Percentiles rank a stretch among this genome's conserved stretches.
These are phyloP conservation scores for Apomyelois bistriatella DNA, from an alignment of 2,888 invertebrate genomes.

Conservation along the genomic window DNA sequence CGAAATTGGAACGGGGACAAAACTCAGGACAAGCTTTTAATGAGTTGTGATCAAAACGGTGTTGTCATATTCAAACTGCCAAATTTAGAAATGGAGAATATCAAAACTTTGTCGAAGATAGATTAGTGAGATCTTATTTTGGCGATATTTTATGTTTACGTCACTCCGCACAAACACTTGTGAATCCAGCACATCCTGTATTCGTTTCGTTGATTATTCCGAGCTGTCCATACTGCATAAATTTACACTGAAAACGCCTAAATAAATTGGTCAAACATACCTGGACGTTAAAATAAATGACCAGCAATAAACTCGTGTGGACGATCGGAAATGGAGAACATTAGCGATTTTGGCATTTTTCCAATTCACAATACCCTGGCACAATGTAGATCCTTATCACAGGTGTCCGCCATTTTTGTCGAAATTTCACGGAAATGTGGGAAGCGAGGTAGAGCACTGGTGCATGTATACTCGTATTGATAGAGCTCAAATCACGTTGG, in stretches of 20 bases:
- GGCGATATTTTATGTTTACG: constrained; percentile 25
- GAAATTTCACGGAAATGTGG: neutral
- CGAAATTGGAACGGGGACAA: constrained; percentile 15
- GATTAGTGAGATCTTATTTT: constrained; percentile 59
- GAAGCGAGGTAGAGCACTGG: too few relatives aligned
- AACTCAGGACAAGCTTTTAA: constrained; percentile 13
- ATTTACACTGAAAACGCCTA: constrained; percentile 12
- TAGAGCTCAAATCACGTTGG: too few relatives aligned
- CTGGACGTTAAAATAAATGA: constrained; percentile 21
- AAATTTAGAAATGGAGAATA: neutral
- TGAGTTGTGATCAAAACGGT: constrained; percentile 10
- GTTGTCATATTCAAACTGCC: neutral
- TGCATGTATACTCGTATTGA: too few relatives aligned
- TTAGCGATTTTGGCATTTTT: constrained; percentile 33
- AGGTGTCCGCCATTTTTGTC: constrained; percentile 21
- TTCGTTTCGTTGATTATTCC: neutral
- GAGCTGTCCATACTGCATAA: constrained; percentile 17
- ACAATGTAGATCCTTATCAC: constrained; percentile 47
- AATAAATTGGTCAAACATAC: constrained; percentile 10
- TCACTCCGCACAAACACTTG: constrained; percentile 33
- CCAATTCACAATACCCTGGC: constrained; percentile 36
- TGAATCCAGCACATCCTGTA: constrained; percentile 14
- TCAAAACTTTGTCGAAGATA: neutral
- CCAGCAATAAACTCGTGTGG: constrained; percentile 21
- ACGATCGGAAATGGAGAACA: constrained; percentile 31